Percentiles rank a stretch among this genome's conserved stretches.
These are phyloP conservation scores for Oscheius sp. DNA, from an alignment of 1,140 invertebrate genomes.

Conservation along the genomic window DNA sequence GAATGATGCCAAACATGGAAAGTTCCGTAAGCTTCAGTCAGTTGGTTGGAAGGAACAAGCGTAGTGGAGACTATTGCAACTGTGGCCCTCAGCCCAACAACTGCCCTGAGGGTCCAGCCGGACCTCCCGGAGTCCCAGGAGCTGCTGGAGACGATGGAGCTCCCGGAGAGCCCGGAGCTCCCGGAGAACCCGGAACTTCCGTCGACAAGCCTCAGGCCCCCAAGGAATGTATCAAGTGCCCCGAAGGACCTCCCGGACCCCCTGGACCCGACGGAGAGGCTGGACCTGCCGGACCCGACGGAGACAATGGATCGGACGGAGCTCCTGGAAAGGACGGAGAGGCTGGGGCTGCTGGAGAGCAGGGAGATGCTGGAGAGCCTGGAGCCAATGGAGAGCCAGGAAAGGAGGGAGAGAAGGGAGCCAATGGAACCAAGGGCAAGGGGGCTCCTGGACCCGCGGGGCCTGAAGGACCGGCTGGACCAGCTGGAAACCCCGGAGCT, in stretches of 20 bases:
- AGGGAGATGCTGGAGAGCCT: constrained; percentile 33
- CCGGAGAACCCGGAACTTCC: not conserved
- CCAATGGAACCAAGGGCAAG: constrained; percentile 38
- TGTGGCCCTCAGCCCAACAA: constrained; percentile 1
- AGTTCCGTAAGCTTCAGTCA: not conserved
- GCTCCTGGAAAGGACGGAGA: constrained; percentile 8
- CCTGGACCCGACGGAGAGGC: constrained; percentile 37
- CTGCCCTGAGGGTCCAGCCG: constrained; percentile 13
- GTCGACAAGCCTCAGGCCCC: not conserved
- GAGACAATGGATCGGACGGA: constrained; percentile 13
- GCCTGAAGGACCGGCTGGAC: constrained; percentile 31
- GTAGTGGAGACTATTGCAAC: not conserved
- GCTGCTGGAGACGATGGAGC: constrained; percentile 18
- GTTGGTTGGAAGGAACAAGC: not conserved
- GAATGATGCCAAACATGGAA: not conserved
- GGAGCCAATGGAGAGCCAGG: constrained; percentile 39
- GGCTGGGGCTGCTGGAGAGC: constrained; percentile 32
- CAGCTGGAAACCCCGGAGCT: constrained; percentile 29
- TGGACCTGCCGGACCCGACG: constrained; percentile 38
- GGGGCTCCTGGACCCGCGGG: constrained; percentile 24
- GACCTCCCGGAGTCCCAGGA: constrained; percentile 30
- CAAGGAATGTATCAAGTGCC: constrained; percentile 31
- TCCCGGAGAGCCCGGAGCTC: not conserved
- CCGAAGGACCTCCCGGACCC: constrained; percentile 34
- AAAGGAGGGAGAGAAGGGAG: constrained; percentile 42